Base-by-base conservation (phyloP, 1,140 invertebrate genomes). In the Drosophila subobscura region DNA sequence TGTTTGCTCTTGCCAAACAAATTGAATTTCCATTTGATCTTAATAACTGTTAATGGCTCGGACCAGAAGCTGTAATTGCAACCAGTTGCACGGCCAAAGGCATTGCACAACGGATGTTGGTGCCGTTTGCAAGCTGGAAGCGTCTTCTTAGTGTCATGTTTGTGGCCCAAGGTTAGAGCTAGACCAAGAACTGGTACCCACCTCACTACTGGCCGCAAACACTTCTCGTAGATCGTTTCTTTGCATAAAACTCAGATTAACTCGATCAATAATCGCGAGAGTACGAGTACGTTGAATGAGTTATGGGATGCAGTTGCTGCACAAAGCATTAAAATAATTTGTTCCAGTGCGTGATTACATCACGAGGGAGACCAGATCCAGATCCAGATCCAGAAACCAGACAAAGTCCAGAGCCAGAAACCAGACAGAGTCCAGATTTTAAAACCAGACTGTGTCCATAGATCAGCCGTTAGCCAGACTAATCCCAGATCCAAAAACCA, bases 11-110 rank as follows among this genome's bases (percentile, higher is more conserved):
- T 73, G 58, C 5, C 68, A 70, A 77, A 85, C 73, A 71, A 77
- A 85, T 77, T 80, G 56, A 63, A 77, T 86, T 73, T 51, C 55
- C 60, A 68, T 68, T 54, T 42, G 68, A 71, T 64, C 70, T 84
- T 77, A 85, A 79, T 79, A 80, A 73, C 81, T 37, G 45, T 41
- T 80, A 86, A 85, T 66, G 46, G 81, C 49, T 66, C 44, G 59
- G 47, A 23, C 33, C 14, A 29, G 16, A 20, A 12, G 4, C n/a
- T 47, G 65, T 70, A 80, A 84, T 79, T 76, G 47, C 51, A 29
- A 23, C 46, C 50, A 60, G 33, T 46, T 42, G 37, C 14, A 42
- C 23, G 44, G 16, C 60, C 44, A 79, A 49, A 44, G 55, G 46
- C 57, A 85, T 85, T 71, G 44, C 71, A 51, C 51, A 66, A 52